Percentiles rank a stretch among this genome's conserved stretches.
These are phyloP conservation scores for Acleris holmiana DNA, from an alignment of 2,888 invertebrate genomes.

Conservation along the genomic window DNA sequence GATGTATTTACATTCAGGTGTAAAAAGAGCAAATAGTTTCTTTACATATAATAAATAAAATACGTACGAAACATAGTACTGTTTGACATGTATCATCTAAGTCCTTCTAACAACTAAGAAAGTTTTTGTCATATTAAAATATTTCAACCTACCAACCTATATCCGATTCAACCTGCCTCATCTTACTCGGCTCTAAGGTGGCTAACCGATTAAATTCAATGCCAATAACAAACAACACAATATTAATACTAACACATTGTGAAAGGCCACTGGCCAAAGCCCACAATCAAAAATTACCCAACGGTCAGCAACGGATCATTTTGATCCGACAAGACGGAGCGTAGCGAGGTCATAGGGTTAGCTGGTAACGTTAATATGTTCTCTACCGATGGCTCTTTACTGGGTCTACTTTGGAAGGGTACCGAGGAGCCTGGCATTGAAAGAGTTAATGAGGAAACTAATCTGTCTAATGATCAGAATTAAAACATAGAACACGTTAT, in stretches of 20 bases:
- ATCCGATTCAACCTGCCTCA: background rate
- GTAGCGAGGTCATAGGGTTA: constrained; percentile 29
- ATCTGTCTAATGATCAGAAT: constrained; percentile 33
- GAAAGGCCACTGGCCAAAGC: constrained; percentile 33
- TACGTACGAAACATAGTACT: too few species aligned
- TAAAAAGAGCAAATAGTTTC: too few species aligned
- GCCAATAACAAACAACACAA: constrained; percentile 10
- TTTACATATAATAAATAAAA: too few species aligned
- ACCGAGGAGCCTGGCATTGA: too few species aligned
- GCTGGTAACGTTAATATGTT: background rate
- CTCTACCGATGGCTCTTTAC: too few species aligned
- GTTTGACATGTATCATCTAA: too few species aligned
- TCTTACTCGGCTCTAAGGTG: background rate
- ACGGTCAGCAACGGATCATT: constrained; percentile 35
- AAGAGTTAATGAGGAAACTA: constrained; percentile 35
- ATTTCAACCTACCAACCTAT: too few species aligned
- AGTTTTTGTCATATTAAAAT: too few species aligned
- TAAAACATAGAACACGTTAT: constrained; percentile 2
- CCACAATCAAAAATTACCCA: constrained; percentile 39
- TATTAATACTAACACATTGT: constrained; percentile 18
- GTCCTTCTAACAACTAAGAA: too few species aligned
- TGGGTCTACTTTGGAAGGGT: too few species aligned
- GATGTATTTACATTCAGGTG: too few species aligned
- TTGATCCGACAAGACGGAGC: constrained; percentile 36
- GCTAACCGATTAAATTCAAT: constrained; percentile 11